Evolutionary conservation across 2,888 invertebrate species (phyloP).

Genomic region (Vannuccia rotundouncinata): DNA sequence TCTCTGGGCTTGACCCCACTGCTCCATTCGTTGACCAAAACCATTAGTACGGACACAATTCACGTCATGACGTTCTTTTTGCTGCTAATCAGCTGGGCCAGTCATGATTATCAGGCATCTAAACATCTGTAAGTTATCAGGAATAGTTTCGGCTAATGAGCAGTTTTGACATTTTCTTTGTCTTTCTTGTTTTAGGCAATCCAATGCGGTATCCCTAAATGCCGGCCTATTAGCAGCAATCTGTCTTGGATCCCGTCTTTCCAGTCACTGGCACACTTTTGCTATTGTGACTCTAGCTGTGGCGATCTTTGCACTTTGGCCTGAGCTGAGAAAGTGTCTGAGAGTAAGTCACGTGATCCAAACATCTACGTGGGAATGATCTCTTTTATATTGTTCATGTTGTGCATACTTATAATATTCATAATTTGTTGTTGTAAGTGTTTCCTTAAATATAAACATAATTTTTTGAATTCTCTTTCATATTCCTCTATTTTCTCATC

Average conservation of each 20-base stretch:
- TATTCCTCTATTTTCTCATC: too few species aligned
- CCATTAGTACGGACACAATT: constrained; percentile 93
- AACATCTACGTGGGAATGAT: too few species aligned
- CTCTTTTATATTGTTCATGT: too few species aligned
- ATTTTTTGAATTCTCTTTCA: not conserved
- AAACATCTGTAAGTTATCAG: not conserved
- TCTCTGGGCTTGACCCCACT: constrained; percentile 75
- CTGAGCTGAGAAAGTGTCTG: constrained; percentile 66
- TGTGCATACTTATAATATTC: too few species aligned
- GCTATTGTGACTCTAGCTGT: constrained; percentile 80
- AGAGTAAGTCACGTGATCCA: constrained; percentile 62
- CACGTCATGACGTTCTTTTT: constrained; percentile 62
- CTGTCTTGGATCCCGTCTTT: constrained; percentile 82
- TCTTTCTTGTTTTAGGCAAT: constrained; percentile 65
- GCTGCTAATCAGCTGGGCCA: constrained; percentile 24
- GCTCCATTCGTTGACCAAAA: constrained; percentile 84
- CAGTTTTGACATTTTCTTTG: not conserved
- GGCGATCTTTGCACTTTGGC: constrained; percentile 78
- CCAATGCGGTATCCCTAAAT: constrained; percentile 82
- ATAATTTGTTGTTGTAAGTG: too few species aligned
- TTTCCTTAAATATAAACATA: constrained; percentile 1
- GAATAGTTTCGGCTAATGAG: not conserved
- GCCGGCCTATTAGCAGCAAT: constrained; percentile 89
- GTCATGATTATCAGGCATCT: not conserved
- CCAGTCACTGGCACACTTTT: constrained; percentile 72